Evolutionary conservation across 2,888 invertebrate species (phyloP), one percentile per base, ranked within the genome.

Genomic region (Drosophila macrospina): DNA sequence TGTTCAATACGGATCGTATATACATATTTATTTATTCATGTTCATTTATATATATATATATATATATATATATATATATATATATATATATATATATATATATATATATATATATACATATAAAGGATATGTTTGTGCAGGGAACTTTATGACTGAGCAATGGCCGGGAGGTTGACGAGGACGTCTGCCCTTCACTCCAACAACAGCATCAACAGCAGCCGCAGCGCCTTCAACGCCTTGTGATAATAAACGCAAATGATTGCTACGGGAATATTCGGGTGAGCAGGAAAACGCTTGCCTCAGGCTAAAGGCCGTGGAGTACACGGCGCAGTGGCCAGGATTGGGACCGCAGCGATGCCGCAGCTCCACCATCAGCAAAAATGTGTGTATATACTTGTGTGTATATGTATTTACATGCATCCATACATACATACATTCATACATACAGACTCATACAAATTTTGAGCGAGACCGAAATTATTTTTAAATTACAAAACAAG

Each of bases 211-310:
- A 52, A 28, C 11, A 24, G 11, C 4, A 16, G 39, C 30, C 41
- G 41, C 44, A 69, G 66, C 28, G 28, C 37, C 39, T 39, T 76
- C 77, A 73, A 64, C 74, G 78, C 81, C 64, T 64, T 78, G 78
- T 75, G 73, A 78, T 85, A 85, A 85, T 87, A 85, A 85, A 87
- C 85, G 64, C 87, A 85, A 85, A 84, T 84, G 78, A 84, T 78
- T 85, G 87, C 82, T 87, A 79, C 74, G 86, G 81, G 86, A 86
- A 86, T 86, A 83, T 69, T 78, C 62, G 54, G 67, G 66, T 70
- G 72, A 77, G 69, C 69, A 74, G 69, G 65, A 62, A 79, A 74
- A 69, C 39, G 69, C 39, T 50, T 66, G 78, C 47, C 78, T 28
- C 45, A 60, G 63, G 65, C 69, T 61, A 54, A 45, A 69, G 55